These are phyloP conservation scores for Amiota minor DNA, from an alignment of 2,888 invertebrate genomes.

Conservation along the genomic window DNA sequence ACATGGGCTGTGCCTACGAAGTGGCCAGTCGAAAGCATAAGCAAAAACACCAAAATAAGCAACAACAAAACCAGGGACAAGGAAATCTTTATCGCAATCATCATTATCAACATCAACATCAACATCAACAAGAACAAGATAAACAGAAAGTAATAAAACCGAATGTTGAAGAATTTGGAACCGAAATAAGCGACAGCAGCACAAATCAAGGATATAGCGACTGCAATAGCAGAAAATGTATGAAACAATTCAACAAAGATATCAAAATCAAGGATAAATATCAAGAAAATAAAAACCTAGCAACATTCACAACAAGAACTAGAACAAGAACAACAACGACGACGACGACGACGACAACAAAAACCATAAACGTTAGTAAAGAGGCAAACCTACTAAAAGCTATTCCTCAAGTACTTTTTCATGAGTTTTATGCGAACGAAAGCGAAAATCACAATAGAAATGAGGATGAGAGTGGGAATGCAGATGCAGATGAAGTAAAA, in stretches of 20 bases:
- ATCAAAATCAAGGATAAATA: conserved; percentile 59
- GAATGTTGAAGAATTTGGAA: conserved; percentile 17
- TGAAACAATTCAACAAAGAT: conserved; percentile 40
- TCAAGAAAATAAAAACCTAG: conserved; percentile 55
- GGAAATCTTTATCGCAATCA: conserved; percentile 40
- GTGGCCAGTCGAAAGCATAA: conserved; percentile 68
- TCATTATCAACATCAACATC: conserved; percentile 35
- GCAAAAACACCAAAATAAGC: conserved; percentile 40
- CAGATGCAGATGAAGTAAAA: no score
- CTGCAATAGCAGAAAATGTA: conserved; percentile 31
- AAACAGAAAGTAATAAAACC: conserved; percentile 30
- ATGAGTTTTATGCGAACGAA: conserved; percentile 30
- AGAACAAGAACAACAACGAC: conserved; percentile 40
- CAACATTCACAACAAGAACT: conserved; percentile 46
- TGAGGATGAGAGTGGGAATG: no score
- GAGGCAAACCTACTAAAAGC: conserved; percentile 41
- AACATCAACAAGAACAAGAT: conserved; percentile 37
- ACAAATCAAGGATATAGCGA: conserved; percentile 16
- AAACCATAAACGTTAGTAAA: conserved; percentile 47
- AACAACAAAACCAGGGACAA: conserved; percentile 43
- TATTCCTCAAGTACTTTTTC: conserved; percentile 43
- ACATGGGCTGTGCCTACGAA: conserved; percentile 92
- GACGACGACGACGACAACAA: conserved; percentile 41
- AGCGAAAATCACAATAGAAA: conserved; percentile 6
- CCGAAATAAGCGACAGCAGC: conserved; percentile 34